Conservation (phyloP, 2,888 invertebrate species). For the Creontiades dilutus region DNA sequence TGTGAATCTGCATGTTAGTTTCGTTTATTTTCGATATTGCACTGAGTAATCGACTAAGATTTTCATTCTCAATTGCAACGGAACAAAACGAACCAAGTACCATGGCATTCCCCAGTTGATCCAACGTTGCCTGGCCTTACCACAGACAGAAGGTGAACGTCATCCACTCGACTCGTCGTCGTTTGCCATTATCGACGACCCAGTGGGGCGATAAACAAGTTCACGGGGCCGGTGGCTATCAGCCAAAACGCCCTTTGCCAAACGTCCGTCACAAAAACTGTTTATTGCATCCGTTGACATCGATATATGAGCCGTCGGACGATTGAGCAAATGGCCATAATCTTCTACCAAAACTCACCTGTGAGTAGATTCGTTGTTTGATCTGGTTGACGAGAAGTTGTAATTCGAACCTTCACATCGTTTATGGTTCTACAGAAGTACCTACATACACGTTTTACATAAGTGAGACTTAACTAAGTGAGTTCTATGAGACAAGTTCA, state of each 20-base stretch:
- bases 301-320: neutral
- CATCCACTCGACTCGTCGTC: neutral
- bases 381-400: neutral
- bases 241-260: neutral
- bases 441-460: too few species aligned
- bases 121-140: too few species aligned
- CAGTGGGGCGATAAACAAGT: conserved; percentile 44
- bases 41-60: too few species aligned
- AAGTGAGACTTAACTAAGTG: too few species aligned
- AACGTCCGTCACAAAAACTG: neutral
- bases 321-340: neutral
- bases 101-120: too few species aligned
- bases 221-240: conserved; percentile 1
- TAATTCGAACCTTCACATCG: too few species aligned
- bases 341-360: neutral
- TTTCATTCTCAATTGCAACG: too few species aligned
- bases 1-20: too few species aligned
- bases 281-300: neutral
- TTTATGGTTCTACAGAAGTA: too few species aligned
- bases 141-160: neutral
- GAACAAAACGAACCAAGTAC: too few species aligned
- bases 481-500: too few species aligned
- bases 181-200: neutral
- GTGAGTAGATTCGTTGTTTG: neutral
- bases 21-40: too few species aligned